A percentile compares a stretch with the other conserved stretches of the same genome.
Evolutionary conservation across 2,888 invertebrate species (phyloP).

Genomic region (Stramonita haemastoma): DNA sequence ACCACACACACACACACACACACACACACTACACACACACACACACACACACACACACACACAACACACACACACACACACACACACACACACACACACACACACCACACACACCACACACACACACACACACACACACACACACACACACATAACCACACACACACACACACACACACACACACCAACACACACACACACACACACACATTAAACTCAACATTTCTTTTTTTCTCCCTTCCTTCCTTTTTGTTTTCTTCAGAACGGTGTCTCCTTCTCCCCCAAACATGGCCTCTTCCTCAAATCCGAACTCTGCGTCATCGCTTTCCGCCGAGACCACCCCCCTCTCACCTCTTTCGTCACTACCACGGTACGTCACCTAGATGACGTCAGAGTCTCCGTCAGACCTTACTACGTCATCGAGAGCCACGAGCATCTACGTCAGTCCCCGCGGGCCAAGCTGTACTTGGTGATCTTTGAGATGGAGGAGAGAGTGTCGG

Average conservation of each 20-base stretch:
- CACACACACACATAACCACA: too few species aligned
- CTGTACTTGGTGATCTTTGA: slow-evolving; percentile 67
- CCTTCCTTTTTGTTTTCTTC: background rate
- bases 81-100: too few species aligned
- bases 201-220: background rate
- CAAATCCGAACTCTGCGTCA: slow-evolving; percentile 65
- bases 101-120: too few species aligned
- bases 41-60: too few species aligned
- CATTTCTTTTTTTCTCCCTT: background rate
- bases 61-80: too few species aligned
- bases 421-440: slow-evolving; percentile 60
- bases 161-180: slow-evolving; percentile 17
- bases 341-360: slow-evolving; percentile 57
- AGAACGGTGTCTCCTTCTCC: slow-evolving; percentile 61
- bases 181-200: background rate
- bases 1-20: too few species aligned
- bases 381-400: slow-evolving; percentile 63
- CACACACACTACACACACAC: too few species aligned
- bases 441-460: slow-evolving; percentile 63
- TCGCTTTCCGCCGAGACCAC: slow-evolving; percentile 61
- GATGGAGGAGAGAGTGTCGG: slow-evolving; percentile 49
- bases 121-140: too few species aligned
- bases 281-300: slow-evolving; percentile 61
- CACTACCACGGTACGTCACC: slow-evolving; percentile 61
- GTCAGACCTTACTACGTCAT: slow-evolving; percentile 62